Conservation (phyloP, 2,797 vertebrate genomes). For the Austrolebias charrua region DNA sequence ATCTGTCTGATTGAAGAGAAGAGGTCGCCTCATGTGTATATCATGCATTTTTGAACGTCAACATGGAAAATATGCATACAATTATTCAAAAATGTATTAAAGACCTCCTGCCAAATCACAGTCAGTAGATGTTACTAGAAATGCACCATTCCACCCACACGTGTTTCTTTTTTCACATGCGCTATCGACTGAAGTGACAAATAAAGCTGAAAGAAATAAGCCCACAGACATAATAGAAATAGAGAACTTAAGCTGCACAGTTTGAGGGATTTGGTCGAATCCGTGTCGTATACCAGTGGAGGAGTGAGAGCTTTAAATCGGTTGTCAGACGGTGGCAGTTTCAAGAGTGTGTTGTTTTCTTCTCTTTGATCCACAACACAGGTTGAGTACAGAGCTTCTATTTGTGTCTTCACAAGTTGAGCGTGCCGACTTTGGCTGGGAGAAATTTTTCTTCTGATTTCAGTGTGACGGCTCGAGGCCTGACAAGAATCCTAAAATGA, state of each 20-base stretch:
- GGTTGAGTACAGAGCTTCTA: constrained; percentile 14
- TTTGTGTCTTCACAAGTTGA: constrained; percentile 19
- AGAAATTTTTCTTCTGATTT: constrained; percentile 37
- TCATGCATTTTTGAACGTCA: no score
- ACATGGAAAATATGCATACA: no score
- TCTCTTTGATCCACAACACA: constrained; percentile 23
- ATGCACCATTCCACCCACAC: background rate
- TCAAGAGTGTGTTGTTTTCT: constrained; percentile 19
- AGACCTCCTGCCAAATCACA: no score
- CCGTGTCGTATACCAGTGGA: constrained; percentile 6
- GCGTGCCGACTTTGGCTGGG: constrained; percentile 9
- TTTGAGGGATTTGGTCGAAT: background rate
- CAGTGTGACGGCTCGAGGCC: constrained; percentile 41
- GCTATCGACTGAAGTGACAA: no score
- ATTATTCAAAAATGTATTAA: no score
- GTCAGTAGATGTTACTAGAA: no score
- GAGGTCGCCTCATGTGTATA: no score
- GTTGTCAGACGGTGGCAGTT: constrained; percentile 27
- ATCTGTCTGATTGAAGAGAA: no score
- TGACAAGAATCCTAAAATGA: constrained; percentile 59
- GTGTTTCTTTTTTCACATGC: no score
- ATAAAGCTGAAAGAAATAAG: background rate
- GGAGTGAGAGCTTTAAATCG: constrained; percentile 7
- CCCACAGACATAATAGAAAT: background rate
- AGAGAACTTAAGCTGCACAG: background rate